Conservation (phyloP, 2,888 invertebrate species). For the Zygaena filipendulae region DNA sequence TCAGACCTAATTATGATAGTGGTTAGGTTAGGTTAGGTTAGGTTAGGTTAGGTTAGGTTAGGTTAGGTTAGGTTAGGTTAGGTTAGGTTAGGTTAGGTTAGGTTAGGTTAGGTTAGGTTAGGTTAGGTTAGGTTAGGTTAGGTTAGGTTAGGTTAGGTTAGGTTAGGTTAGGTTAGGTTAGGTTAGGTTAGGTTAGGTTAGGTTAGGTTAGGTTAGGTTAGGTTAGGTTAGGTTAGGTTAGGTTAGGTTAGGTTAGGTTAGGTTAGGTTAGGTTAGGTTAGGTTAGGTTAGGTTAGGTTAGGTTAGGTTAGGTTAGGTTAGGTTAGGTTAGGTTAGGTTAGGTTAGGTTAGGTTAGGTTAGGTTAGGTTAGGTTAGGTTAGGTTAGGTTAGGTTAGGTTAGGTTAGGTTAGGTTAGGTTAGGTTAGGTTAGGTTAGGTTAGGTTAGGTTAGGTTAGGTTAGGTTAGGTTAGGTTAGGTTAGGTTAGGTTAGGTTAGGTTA, state of each 20-base stretch:
- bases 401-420: conserved; percentile 19
- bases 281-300: conserved; percentile 20
- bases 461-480: conserved; percentile 13
- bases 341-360: conserved; percentile 12
- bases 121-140: conserved; percentile 18
- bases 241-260: conserved; percentile 13
- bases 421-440: conserved; percentile 19
- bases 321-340: conserved; percentile 16
- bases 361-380: conserved; percentile 16
- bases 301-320: conserved; percentile 19
- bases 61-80: conserved; percentile 17
- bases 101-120: conserved; percentile 17
- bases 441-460: conserved; percentile 17
- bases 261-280: conserved; percentile 20
- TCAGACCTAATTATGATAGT: conserved; percentile 9
- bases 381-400: conserved; percentile 18
- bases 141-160: conserved; percentile 18
- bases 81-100: conserved; percentile 17
- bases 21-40: conserved; percentile 14
- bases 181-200: conserved; percentile 15
- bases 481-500: conserved; percentile 12
- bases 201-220: conserved; percentile 16
- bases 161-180: conserved; percentile 16
- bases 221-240: conserved; percentile 16
- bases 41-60: conserved; percentile 16